phyloP scores from a whole-genome alignment of 2,797 vertebrate species.

The Helicolenus hilgendorfi region DNA sequence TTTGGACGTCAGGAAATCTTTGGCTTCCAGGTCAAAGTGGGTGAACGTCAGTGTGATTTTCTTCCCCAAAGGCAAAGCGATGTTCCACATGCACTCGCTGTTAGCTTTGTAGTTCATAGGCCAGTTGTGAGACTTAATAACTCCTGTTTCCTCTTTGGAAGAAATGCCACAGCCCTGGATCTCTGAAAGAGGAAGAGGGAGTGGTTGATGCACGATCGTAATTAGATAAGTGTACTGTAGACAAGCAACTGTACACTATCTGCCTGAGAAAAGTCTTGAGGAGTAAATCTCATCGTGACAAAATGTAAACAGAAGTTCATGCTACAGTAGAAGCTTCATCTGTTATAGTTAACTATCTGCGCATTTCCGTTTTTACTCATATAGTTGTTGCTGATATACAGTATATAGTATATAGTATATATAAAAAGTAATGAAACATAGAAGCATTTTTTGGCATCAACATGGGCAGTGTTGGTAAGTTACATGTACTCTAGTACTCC shows the following conservation, averaged over 20 bases:
- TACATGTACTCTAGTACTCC: not conserved
- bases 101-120: conserved; percentile 88
- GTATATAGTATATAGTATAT: not conserved
- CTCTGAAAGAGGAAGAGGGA: conserved; percentile 74
- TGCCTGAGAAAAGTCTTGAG: not conserved
- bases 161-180: conserved; percentile 88
- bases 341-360: not conserved
- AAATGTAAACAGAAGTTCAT: not conserved
- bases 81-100: conserved; percentile 88
- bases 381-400: not conserved
- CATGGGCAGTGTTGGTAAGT: not conserved
- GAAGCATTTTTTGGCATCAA: not conserved
- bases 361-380: not conserved
- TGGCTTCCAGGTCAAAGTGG: conserved; percentile 87
- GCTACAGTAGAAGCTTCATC: not conserved
- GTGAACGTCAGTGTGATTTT: conserved; percentile 87
- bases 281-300: not conserved
- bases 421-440: not conserved
- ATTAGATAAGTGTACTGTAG: not conserved
- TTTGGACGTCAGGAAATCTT: conserved; percentile 61
- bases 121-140: conserved; percentile 89
- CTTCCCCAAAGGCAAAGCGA: conserved; percentile 74
- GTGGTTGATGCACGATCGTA: not conserved
- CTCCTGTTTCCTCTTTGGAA: conserved; percentile 78
- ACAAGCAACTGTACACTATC: not conserved